Evolutionary conservation across 2,113 vertebrate genomes (phyloP), one percentile per base, ranked within the genome.

Genomic region (Salvator merianae): DNA sequence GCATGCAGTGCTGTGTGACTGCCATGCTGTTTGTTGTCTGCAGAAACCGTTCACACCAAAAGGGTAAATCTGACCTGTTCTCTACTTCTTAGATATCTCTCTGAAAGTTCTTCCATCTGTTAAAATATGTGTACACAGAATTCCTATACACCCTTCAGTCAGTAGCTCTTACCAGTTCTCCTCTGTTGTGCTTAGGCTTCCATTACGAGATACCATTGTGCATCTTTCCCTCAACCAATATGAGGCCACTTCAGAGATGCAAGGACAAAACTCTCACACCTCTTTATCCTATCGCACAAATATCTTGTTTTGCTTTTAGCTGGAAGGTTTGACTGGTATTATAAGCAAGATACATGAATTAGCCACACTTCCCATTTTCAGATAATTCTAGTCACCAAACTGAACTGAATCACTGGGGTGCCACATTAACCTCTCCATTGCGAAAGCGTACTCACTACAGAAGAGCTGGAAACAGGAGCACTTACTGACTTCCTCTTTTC

Each of bases 401-500:
- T 26, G 38, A 30, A n/a, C 18, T 79, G 76, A 77, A 55, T 77
- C 65, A 14, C 7, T 72, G 71, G 13, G 7, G 32, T 4, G 12
- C 1, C 68, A 43, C 26, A 59, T 79, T 71, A n/a, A 40, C 7
- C 22, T 38, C 55, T 40, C 43, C 32, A 30, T 65, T 43, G 30
- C 32, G 34, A 28, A 82, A 63, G 55, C 28, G 28, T 34, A 20
- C 20, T 36, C 20, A 8, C 22, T 9, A 8, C 18, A 18, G 36
- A 63, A 50, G 73, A 10, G 38, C 5, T 1, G 4, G 43, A 70
- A 18, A 69, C 68, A 68, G 70, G 18, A 2, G 4, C 7, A 82
- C 96, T 95, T 93, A 97, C 97, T 97, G 1, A 95, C 70, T 69
- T 92, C 96, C 84, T 97, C 96, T 91, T 95, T 96, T 75, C 97